phyloP scores from a whole-genome alignment of 2,113 vertebrate species.

The Puntigrus tetrazona region DNA sequence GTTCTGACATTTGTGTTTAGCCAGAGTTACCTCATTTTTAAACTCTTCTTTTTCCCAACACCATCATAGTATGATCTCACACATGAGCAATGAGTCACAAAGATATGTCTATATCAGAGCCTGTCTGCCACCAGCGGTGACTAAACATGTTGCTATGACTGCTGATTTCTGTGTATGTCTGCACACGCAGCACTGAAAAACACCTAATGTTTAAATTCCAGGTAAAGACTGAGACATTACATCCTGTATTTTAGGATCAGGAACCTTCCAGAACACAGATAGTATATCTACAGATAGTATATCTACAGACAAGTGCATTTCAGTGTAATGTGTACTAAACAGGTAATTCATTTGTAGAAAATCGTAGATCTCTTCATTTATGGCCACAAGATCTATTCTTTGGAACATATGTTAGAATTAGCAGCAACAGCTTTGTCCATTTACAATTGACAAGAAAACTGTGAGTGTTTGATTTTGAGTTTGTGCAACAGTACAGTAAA shows the following conservation, averaged over 20 bases:
- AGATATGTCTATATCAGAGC: background rate
- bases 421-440: background rate
- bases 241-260: background rate
- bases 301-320: background rate
- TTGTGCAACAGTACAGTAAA: background rate
- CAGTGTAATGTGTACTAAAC: background rate
- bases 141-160: background rate
- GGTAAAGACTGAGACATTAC: background rate
- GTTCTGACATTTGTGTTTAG: no score
- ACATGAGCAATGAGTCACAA: background rate
- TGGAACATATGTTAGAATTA: background rate
- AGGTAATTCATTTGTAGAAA: background rate
- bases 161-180: background rate
- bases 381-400: background rate
- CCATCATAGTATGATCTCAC: background rate
- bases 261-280: background rate
- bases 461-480: background rate
- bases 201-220: background rate
- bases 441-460: background rate
- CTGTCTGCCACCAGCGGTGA: background rate
- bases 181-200: background rate
- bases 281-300: background rate
- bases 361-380: background rate
- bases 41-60: background rate
- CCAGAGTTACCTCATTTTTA: background rate